These are phyloP conservation scores for Prinia subflava DNA, from an alignment of 2,113 vertebrate genomes.

Conservation along the genomic window DNA sequence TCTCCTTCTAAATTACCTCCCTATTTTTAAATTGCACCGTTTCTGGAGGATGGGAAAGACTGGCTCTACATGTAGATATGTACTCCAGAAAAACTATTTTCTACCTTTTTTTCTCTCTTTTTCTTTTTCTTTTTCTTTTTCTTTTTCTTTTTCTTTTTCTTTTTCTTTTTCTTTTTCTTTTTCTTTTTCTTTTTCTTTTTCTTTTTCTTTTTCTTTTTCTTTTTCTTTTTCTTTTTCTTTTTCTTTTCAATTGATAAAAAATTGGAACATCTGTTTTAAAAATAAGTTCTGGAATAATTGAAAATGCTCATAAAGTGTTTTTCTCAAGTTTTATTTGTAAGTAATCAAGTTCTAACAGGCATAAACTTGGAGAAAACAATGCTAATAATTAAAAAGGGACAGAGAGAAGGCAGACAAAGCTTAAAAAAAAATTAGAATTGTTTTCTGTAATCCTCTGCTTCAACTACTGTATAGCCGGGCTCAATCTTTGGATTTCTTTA, in stretches of 20 bases:
- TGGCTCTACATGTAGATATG: background rate
- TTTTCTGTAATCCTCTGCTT: background rate
- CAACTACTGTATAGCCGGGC: background rate
- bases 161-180: background rate
- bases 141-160: background rate
- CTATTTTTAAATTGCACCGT: background rate
- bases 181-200: background rate
- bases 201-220: background rate
- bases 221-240: no score
- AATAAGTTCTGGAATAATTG: background rate
- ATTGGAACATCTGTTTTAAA: background rate
- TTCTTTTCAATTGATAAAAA: background rate
- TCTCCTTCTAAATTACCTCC: background rate
- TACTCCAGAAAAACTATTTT: background rate
- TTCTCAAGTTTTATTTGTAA: background rate
- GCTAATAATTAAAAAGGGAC: background rate
- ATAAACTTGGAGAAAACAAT: background rate
- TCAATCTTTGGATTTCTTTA: constrained; percentile 18
- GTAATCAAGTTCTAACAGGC: background rate
- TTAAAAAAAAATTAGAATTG: constrained; percentile 26
- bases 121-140: background rate
- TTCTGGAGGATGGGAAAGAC: background rate
- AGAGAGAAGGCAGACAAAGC: background rate
- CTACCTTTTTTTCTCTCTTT: background rate
- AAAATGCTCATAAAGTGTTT: background rate